These are phyloP conservation scores for Hoplostethus atlanticus DNA, from an alignment of 2,797 vertebrate genomes.

Conservation along the genomic window DNA sequence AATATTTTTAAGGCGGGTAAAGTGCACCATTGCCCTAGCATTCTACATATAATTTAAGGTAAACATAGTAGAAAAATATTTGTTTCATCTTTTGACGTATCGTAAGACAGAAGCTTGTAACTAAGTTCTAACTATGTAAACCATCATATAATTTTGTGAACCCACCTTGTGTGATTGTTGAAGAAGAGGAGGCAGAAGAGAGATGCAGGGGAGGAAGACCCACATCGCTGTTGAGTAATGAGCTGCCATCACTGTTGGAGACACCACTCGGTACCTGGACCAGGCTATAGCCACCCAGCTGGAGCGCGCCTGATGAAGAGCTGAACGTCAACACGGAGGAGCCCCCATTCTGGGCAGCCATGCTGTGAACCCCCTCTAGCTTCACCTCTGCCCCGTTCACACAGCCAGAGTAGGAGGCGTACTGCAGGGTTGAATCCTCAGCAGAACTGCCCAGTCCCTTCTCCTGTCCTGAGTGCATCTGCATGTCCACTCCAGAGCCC, in stretches of 20 bases:
- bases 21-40: conserved; percentile 22
- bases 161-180: conserved; percentile 92
- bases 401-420: conserved; percentile 88
- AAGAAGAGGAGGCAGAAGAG: conserved; percentile 86
- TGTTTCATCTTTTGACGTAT: neutral
- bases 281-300: conserved; percentile 96
- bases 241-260: conserved; percentile 86
- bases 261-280: conserved; percentile 91
- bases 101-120: neutral
- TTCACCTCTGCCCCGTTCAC: conserved; percentile 92
- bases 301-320: conserved; percentile 87
- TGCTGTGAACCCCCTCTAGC: conserved; percentile 89
- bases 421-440: conserved; percentile 84
- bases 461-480: conserved; percentile 87
- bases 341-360: conserved; percentile 90
- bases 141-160: conserved; percentile 15
- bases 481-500: conserved; percentile 89
- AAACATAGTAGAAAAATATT: neutral
- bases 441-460: conserved; percentile 89
- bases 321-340: conserved; percentile 94
- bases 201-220: conserved; percentile 93
- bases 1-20: conserved; percentile 40
- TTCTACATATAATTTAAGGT: neutral
- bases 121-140: neutral
- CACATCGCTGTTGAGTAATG: conserved; percentile 89